Evolutionary conservation across 2,888 invertebrate genomes (phyloP).

Genomic region (Dolichopus griseipennis): DNA sequence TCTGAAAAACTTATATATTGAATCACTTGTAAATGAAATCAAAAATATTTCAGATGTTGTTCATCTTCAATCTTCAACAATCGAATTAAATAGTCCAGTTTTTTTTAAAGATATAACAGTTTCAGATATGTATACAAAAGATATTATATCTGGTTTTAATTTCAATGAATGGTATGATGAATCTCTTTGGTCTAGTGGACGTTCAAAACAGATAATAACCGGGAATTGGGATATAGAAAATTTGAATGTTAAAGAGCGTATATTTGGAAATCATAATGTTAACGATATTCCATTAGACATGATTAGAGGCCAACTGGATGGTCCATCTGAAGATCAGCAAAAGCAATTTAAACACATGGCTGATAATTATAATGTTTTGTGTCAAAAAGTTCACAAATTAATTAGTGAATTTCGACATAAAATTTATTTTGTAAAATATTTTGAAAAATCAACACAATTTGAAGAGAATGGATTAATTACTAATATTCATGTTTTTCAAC

Average conservation of each 20-base stretch:
- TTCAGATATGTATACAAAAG: conserved; percentile 28
- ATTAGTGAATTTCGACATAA: conserved; percentile 34
- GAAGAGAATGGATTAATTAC: conserved; percentile 14
- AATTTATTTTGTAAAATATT: conserved; percentile 45
- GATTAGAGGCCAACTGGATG: conserved; percentile 15
- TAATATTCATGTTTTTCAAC: conserved; percentile 16
- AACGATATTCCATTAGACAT: conserved; percentile 33
- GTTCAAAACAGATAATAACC: conserved; percentile 39
- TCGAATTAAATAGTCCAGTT: conserved; percentile 32
- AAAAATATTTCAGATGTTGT: conserved; percentile 34
- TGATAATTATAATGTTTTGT: conserved; percentile 30
- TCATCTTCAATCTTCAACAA: conserved; percentile 35
- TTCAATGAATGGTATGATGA: conserved; percentile 42
- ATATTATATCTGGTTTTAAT: conserved; percentile 40
- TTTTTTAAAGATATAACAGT: conserved; percentile 30
- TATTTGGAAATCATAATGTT: conserved; percentile 34
- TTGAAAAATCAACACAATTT: conserved; percentile 39
- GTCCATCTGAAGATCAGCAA: background rate
- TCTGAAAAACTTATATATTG: conserved; percentile 31
- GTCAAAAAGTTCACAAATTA: conserved; percentile 32
- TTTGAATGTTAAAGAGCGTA: conserved; percentile 37
- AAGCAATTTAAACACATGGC: conserved; percentile 29
- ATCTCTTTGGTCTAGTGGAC: conserved; percentile 34
- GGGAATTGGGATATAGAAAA: conserved; percentile 45
- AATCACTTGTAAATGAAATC: conserved; percentile 37